phyloP scores from a whole-genome alignment of 2,888 invertebrate species.

The Drosophila fungiperda region DNA sequence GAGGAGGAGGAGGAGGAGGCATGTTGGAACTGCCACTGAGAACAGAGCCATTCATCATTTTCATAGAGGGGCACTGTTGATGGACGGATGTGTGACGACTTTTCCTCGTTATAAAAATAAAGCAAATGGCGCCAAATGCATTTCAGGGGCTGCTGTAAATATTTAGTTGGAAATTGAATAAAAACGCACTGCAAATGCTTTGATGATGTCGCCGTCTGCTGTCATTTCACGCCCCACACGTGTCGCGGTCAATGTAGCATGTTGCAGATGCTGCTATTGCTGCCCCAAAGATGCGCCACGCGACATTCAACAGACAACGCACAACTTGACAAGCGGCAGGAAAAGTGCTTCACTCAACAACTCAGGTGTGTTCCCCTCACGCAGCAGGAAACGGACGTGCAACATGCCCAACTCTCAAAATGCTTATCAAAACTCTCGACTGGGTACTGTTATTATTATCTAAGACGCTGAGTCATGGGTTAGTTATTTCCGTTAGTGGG shows the following conservation, averaged over 20 bases:
- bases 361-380: slow-evolving; percentile 15
- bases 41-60: slow-evolving; percentile 69
- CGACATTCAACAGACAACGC: slow-evolving; percentile 12
- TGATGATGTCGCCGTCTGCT: slow-evolving; percentile 38
- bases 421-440: slow-evolving; percentile 48
- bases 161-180: slow-evolving; percentile 66
- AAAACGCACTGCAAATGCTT: slow-evolving; percentile 49
- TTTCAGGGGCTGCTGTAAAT: slow-evolving; percentile 42
- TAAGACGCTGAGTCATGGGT: slow-evolving; percentile 35
- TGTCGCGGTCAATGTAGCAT: slow-evolving; percentile 63
- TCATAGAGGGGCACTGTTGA: slow-evolving; percentile 47
- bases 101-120: slow-evolving; percentile 72
- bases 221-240: slow-evolving; percentile 70
- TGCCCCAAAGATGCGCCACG: slow-evolving; percentile 36
- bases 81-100: slow-evolving; percentile 78
- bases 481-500: slow-evolving; percentile 62
- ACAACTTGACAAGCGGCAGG: slow-evolving; percentile 9
- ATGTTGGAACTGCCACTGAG: slow-evolving; percentile 31
- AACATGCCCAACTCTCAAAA: slow-evolving; percentile 9
- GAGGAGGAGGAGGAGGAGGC: background rate
- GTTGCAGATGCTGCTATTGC: slow-evolving; percentile 14
- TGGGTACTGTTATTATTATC: slow-evolving; percentile 7
- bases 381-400: slow-evolving; percentile 35
- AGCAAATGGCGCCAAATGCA: slow-evolving; percentile 75
- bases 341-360: background rate